phyloP scores from a whole-genome alignment of 2,888 invertebrate species.

The Polydrusus pterygomalis region DNA sequence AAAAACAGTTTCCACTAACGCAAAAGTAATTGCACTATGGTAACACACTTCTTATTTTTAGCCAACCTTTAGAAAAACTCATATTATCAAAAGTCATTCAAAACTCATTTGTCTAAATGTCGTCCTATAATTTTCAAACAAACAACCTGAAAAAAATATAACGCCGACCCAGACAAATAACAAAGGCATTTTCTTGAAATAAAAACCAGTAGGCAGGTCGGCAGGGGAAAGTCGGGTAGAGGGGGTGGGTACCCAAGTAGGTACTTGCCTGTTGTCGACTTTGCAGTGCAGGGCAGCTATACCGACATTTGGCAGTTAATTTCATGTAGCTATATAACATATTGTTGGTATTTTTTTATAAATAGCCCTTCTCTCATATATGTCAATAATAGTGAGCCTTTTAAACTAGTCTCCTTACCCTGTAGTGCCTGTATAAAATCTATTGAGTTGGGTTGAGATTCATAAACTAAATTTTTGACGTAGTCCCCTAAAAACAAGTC shows the following conservation, averaged over 20 bases:
- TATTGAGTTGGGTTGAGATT: too few relatives aligned
- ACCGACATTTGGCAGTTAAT: too few relatives aligned
- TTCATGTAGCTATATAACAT: too few relatives aligned
- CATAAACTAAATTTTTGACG: too few relatives aligned
- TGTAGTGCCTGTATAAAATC: too few relatives aligned
- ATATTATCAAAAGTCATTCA: slow-evolving; percentile 43
- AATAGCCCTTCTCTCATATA: too few relatives aligned
- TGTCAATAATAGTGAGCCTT: too few relatives aligned
- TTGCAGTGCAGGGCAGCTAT: too few relatives aligned
- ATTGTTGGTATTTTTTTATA: too few relatives aligned
- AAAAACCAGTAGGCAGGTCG: slow-evolving; percentile 47
- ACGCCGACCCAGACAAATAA: slow-evolving; percentile 26
- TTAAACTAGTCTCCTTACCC: too few relatives aligned
- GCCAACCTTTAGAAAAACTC: slow-evolving; percentile 18
- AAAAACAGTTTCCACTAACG: background rate
- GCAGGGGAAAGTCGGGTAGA: background rate
- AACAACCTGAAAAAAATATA: slow-evolving; percentile 25
- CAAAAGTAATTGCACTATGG: background rate
- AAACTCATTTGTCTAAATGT: slow-evolving; percentile 42
- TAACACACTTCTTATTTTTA: slow-evolving; percentile 9
- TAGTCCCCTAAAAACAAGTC: too few relatives aligned
- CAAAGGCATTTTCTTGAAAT: slow-evolving; percentile 44
- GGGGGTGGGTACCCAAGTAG: too few relatives aligned
- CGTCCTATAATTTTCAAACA: slow-evolving; percentile 17
- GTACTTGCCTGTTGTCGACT: background rate